phyloP scores from a whole-genome alignment of 2,113 vertebrate genomes.

The Chaetorhynchus papuensis region DNA sequence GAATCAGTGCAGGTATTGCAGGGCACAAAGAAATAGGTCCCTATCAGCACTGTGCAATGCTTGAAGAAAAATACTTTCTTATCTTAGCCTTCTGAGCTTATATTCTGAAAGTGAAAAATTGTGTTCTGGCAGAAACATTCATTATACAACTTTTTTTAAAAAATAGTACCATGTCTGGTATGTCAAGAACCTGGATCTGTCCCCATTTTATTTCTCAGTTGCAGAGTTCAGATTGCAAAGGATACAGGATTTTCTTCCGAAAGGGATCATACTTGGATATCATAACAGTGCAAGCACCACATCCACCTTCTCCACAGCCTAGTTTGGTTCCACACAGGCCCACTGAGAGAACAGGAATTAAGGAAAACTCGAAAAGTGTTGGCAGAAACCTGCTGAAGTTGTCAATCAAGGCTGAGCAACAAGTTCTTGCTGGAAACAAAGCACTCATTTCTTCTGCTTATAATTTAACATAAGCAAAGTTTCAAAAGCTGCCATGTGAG shows the following conservation, averaged over 20 bases:
- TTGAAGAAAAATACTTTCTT: not conserved
- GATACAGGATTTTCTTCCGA: conserved; percentile 85
- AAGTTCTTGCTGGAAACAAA: not conserved
- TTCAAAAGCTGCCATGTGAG: not conserved
- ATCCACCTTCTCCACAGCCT: conserved; percentile 93
- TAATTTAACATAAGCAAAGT: not conserved
- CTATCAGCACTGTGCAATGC: not conserved
- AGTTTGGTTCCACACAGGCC: conserved; percentile 89
- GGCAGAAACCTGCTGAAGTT: not conserved
- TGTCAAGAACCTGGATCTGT: not conserved
- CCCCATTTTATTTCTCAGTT: not conserved
- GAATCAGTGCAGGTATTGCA: not conserved
- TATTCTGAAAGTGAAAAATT: not conserved
- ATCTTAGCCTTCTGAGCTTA: not conserved
- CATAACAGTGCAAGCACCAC: conserved; percentile 95
- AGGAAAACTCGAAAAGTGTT: conserved; percentile 34
- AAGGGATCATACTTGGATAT: conserved; percentile 80
- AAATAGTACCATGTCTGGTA: not conserved
- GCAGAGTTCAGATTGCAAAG: conserved; percentile 60
- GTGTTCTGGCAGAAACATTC: not conserved
- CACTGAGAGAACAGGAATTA: conserved; percentile 76
- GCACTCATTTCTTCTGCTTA: not conserved
- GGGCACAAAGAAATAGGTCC: not conserved
- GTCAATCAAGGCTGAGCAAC: not conserved
- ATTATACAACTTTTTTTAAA: not conserved